Base-by-base conservation (phyloP, 2,888 invertebrate species). In the Scaptomyza parva region DNA sequence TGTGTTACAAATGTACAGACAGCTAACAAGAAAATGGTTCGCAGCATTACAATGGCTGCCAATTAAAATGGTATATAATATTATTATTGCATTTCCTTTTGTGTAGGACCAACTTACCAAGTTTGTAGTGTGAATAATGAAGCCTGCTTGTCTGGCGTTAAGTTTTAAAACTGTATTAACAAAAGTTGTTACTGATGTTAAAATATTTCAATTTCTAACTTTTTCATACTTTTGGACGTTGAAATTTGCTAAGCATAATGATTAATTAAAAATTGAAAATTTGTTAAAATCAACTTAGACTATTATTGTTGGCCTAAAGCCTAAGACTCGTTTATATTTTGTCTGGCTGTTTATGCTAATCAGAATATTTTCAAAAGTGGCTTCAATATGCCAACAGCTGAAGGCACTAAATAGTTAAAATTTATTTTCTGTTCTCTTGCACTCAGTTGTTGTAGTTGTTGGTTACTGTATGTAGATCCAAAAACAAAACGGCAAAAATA, bases 331-430 rank as follows among this genome's bases (percentile, higher is more conserved):
- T n/a, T n/a, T n/a, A n/a, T 22, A 3, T 22, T 22, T 22, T 22
- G 22, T 22, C 2, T 22, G 22, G 22, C 22, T 5, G 5, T 47
- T 45, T 26, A 26, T 33, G 14, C 22, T 18, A 26, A 11, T 30
- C 30, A 17, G 37, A 24, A 39, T 45, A n/a, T 17, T 9, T 18
- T 14, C 3, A 17, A 53, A 37, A 40, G 12, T 24, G 9, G 4
- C 30, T 33, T 4, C 9, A 50, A 47, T 51, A 24, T 35, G 59
- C 41, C 30, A 37, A 62, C 37, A 63, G 40, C 35, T 24, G 57
- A 40, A 24, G n/a, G 39, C 18, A 28, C 9, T 17, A 17, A 22
- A 18, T 30, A 24, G n/a, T 17, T 11, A 17, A 45, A 37, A 30
- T 35, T 53, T 6, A 4, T 8, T 18, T 14, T 35, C 8, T 48